These are phyloP conservation scores for Psittacula echo DNA, from an alignment of 2,797 vertebrate species.

Conservation along the genomic window DNA sequence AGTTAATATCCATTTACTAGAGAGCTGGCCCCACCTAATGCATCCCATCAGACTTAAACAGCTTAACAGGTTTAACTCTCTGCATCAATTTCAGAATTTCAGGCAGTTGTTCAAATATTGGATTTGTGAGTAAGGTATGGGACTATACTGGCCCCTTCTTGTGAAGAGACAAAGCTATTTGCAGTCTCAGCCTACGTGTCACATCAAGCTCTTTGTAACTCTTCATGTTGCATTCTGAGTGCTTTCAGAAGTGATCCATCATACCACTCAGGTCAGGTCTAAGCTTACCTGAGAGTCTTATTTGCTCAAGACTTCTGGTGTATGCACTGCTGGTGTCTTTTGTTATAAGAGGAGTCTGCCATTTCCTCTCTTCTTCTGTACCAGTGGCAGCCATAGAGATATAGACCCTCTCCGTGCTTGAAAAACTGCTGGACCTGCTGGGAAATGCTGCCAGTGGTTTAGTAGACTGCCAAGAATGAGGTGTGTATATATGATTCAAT, in stretches of 20 bases:
- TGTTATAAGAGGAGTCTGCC: background rate
- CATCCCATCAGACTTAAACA: background rate
- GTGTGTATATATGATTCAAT: background rate
- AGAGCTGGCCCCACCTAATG: background rate
- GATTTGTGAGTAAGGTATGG: background rate
- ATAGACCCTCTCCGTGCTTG: background rate
- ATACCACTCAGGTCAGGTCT: background rate
- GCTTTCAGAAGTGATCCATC: background rate
- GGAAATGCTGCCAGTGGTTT: background rate
- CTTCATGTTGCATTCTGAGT: background rate
- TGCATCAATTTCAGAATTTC: background rate
- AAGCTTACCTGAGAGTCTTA: background rate
- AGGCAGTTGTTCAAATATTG: background rate
- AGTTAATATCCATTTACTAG: constrained; percentile 32
- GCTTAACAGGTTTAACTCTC: background rate
- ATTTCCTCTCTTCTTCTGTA: background rate
- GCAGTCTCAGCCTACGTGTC: background rate
- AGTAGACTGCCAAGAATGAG: background rate
- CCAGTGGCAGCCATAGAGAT: background rate
- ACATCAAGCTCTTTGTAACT: background rate
- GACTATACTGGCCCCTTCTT: background rate
- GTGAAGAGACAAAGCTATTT: background rate
- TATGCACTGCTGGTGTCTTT: background rate
- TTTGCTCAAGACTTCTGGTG: background rate
- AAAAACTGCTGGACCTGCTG: background rate